Conservation (phyloP, 2,113 vertebrate genomes). For the Grallaria varia region DNA sequence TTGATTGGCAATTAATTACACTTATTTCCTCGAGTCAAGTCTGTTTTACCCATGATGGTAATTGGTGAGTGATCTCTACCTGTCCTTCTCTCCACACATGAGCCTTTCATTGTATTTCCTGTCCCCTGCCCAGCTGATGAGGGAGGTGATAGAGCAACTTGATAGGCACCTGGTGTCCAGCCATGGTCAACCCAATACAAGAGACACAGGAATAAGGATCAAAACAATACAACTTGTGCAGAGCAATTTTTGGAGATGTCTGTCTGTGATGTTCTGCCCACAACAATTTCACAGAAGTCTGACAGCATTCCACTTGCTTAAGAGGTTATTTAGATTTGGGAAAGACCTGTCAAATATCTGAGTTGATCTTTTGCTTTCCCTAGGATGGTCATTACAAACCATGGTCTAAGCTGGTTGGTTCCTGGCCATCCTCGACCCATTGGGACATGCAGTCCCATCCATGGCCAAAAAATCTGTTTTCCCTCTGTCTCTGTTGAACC, state of each 20-base stretch:
- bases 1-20: background rate
- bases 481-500: background rate
- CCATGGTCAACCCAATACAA: background rate
- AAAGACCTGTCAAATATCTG: background rate
- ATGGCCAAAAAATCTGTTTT: background rate
- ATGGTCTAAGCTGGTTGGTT: background rate
- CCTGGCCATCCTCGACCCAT: background rate
- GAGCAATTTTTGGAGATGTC: too few relatives aligned
- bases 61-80: background rate
- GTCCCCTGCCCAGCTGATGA: background rate
- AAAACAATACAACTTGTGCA: too few relatives aligned
- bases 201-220: background rate
- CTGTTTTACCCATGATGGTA: background rate
- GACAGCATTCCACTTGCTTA: too few relatives aligned
- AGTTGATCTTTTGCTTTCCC: background rate
- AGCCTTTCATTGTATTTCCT: background rate
- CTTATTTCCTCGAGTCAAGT: background rate
- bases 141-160: background rate
- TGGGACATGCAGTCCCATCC: background rate
- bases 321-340: background rate
- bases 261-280: too few relatives aligned
- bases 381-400: background rate
- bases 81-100: background rate
- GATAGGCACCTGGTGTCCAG: too few relatives aligned
- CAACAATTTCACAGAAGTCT: too few relatives aligned